Percentiles rank a stretch among this genome's conserved stretches.
These are phyloP conservation scores for Phortica okadai DNA, from an alignment of 2,888 invertebrate genomes.

Conservation along the genomic window DNA sequence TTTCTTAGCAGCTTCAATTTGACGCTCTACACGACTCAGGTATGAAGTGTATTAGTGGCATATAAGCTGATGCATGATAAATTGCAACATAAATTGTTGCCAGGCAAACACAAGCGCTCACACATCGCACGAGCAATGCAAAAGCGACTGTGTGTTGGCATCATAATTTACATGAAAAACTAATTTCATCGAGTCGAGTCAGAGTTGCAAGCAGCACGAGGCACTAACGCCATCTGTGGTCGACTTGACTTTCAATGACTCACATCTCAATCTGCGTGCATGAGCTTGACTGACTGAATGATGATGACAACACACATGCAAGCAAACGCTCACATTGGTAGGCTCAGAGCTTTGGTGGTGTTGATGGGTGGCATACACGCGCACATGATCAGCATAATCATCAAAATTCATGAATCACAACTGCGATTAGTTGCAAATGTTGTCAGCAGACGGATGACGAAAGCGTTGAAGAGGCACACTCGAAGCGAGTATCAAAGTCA, in stretches of 20 bases:
- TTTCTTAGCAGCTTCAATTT: neutral
- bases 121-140: neutral
- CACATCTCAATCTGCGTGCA: conserved; percentile 41
- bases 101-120: conserved; percentile 51
- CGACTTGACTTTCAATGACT: conserved; percentile 31
- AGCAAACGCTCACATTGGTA: conserved; percentile 48
- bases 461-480: neutral
- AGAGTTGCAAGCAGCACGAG: conserved; percentile 9
- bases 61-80: conserved; percentile 53
- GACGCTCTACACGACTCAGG: neutral
- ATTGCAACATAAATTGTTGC: conserved; percentile 69
- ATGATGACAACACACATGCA: conserved; percentile 28
- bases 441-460: conserved; percentile 20
- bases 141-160: neutral
- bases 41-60: conserved; percentile 21
- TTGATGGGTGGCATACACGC: neutral
- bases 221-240: conserved; percentile 30
- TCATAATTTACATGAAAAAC: conserved; percentile 69
- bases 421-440: conserved; percentile 59
- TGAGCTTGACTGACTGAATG: conserved; percentile 50
- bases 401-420: conserved; percentile 64
- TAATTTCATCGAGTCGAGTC: conserved; percentile 53
- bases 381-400: conserved; percentile 62
- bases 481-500: neutral
- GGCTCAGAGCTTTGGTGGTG: conserved; percentile 15